Percentiles rank a stretch among this genome's conserved stretches.
These are phyloP conservation scores for Carassius gibelio DNA, from an alignment of 2,113 vertebrate species.

Conservation along the genomic window DNA sequence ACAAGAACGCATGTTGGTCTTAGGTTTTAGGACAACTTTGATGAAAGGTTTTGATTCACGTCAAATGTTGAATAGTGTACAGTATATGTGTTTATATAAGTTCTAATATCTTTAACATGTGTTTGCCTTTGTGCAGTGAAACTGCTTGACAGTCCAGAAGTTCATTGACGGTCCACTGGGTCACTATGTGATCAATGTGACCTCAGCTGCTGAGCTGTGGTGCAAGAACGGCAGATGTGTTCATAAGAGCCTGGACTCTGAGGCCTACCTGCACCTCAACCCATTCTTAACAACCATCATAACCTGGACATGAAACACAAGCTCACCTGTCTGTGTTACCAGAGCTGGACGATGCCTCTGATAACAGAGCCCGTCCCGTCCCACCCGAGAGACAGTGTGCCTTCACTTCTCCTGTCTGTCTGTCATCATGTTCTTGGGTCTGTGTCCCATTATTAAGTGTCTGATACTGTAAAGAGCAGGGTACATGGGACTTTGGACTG, in stretches of 20 bases:
- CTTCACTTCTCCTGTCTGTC: conserved; percentile 72
- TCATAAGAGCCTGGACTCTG: conserved; percentile 76
- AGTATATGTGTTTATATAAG: neutral
- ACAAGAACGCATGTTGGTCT: too few species aligned
- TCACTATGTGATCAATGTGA: conserved; percentile 88
- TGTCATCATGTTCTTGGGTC: conserved; percentile 67
- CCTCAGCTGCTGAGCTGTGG: conserved; percentile 86
- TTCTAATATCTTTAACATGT: neutral
- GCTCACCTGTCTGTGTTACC: conserved; percentile 88
- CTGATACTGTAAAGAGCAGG: conserved; percentile 61
- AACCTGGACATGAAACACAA: conserved; percentile 81
- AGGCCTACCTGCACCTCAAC: conserved; percentile 83
- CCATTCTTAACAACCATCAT: conserved; percentile 70
- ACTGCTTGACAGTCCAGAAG: conserved; percentile 81
- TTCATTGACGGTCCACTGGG: conserved; percentile 83
- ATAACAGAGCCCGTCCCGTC: conserved; percentile 19
- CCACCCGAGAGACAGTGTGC: conserved; percentile 51
- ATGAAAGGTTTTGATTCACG: too few species aligned
- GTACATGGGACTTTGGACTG: neutral
- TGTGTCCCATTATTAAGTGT: conserved; percentile 73
- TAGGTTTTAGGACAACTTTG: too few species aligned
- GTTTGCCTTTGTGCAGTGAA: conserved; percentile 72
- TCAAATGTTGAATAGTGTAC: too few species aligned
- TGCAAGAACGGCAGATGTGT: conserved; percentile 88
- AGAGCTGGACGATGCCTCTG: conserved; percentile 83